Evolutionary conservation across 1,140 invertebrate genomes (phyloP), one percentile per base, ranked within the genome.

Genomic region (Helicorthomorpha holstii): DNA sequence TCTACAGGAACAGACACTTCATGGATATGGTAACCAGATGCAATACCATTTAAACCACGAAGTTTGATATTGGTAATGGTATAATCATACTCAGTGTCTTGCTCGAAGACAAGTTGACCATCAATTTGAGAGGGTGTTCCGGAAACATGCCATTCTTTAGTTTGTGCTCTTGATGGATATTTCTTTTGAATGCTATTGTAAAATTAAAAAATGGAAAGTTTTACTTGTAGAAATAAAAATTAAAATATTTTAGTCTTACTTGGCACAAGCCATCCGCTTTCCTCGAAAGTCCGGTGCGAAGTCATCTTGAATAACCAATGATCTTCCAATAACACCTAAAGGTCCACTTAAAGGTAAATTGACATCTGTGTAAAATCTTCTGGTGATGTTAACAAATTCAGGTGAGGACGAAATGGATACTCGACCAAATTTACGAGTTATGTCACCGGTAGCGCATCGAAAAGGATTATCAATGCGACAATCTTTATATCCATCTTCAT

Each of bases 261-360:
- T 76, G 19, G 85, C 81, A 68, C 91, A 96, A 0, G 86, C 87
- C 59, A 95, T 70, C 57, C 89, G 68, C 64, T 89, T 83, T 12
- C 86, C 88, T 54, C 89, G 71, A 0, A 86, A 85, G 55, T 82
- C 78, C 1, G 88, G 88, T 2, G 85, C 84, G 62, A 82, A 73
- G 61, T 91, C 86, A 66, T 89, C 88, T 59, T 87, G 88, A 42
- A 95, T 78, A 0, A 93, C 84, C 27, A 97, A 64, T 19, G 89
- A 88, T 61, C 80, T 81, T 16, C 83, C 84, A 54, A 93, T 61
- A 55, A 94, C 78, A 48, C 75, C 78, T 55, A 78, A 66, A 16
- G 74, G 70, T 16, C 91, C 91, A 4, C 76, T 77, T 2, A 97
- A 66, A 3, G 88, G 80, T 21, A 94, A 62, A 60, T 79, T 69